Conservation (phyloP, 2,888 invertebrate genomes). For the Caenorhabditis sp. region DNA sequence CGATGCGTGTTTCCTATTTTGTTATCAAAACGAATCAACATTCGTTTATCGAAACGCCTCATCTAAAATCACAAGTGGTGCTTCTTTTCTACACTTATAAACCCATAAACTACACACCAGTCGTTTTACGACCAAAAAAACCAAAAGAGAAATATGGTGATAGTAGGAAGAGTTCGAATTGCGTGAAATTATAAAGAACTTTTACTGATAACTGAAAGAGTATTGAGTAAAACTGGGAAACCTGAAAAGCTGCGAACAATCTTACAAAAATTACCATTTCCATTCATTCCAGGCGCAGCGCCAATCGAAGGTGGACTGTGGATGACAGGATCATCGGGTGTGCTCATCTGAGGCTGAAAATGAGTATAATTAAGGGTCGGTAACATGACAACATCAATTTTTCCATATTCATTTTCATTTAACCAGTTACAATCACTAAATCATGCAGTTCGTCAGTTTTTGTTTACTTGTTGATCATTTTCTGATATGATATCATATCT, state of each 20-base stretch:
- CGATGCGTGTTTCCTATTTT: background rate
- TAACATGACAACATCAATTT: slow-evolving; percentile 4
- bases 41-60: background rate
- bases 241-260: no score
- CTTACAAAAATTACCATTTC: background rate
- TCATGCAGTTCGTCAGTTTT: slow-evolving; percentile 28
- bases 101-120: background rate
- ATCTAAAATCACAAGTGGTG: background rate
- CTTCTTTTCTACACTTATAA: background rate
- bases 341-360: slow-evolving; percentile 80
- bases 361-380: slow-evolving; percentile 22
- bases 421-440: slow-evolving; percentile 29
- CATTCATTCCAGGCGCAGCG: slow-evolving; percentile 58
- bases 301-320: slow-evolving; percentile 78
- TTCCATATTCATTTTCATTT: background rate
- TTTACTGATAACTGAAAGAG: no score
- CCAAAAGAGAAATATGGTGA: background rate
- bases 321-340: slow-evolving; percentile 80
- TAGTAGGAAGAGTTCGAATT: background rate
- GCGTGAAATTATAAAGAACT: no score
- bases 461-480: background rate
- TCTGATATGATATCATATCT: background rate
- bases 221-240: no score
- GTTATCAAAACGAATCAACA: background rate
- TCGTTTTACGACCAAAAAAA: background rate